Base-by-base conservation (phyloP, 2,888 invertebrate species). In the Sarcophaga caerulescens region DNA sequence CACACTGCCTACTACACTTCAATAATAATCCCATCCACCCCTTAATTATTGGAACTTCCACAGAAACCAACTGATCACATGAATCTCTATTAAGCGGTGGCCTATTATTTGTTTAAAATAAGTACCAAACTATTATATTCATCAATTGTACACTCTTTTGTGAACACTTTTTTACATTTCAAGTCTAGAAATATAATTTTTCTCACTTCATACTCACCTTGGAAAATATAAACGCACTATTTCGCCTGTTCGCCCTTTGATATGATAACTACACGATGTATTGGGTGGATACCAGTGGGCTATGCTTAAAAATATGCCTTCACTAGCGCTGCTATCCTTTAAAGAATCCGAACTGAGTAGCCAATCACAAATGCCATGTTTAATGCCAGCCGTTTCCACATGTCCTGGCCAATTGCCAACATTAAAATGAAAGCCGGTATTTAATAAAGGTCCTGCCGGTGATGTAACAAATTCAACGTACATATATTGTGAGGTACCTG, bases 281-380 rank as follows among this genome's bases (percentile, higher is more conserved):
- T 97, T 97, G 0, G 98, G 97, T 0, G 98, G 98, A 92, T 98
- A 98, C 98, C 98, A 98, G 91, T 98, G 98, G 0, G 97, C 97
- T 17, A 98, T 97, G 0, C 97, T 97, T 23, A 98, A 94, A 93
- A 98, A 98, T 89, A 98, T 97, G 8, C 97, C 98, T 91, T 98
- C 97, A 45, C 96, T 96, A 91, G 96, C 97, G 44, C 97, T 96
- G 71, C 96, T 96, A 89, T 96, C 95, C 91, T 95, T 95, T 25
- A 98, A 93, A 59, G 96, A 96, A 89, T 97, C 96, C 71, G 97
- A 97, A 78, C 96, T 97, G 70, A 98, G 94, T 74, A 97, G 94
- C 98, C 98, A 98, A 93, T 97, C 97, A 91, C 98, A 98, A 69
- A 96, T 96, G 6, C 97, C 97, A 85, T 97, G 97, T 89, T 96